Conservation (phyloP, 2,888 invertebrate species). For the Candidula unifasciata region DNA sequence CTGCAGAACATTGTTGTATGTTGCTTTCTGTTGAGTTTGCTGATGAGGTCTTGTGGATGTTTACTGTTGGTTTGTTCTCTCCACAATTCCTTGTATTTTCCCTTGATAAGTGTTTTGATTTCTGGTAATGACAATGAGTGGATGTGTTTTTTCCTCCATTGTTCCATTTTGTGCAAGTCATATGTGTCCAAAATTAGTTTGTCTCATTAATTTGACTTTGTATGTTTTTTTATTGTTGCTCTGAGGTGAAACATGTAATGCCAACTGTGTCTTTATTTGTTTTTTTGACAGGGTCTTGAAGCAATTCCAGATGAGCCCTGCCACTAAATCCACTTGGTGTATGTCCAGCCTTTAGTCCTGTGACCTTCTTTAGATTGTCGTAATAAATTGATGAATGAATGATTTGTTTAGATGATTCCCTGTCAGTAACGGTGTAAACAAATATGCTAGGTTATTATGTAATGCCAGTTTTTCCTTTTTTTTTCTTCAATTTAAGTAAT, state of each 20-base stretch:
- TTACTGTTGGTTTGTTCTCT: too few relatives aligned
- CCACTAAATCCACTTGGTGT: not conserved
- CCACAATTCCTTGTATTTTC: too few relatives aligned
- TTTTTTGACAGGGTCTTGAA: constrained; percentile 47
- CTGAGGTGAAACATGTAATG: not conserved
- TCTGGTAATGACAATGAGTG: too few relatives aligned
- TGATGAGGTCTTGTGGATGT: too few relatives aligned
- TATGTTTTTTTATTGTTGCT: not conserved
- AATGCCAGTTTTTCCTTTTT: too few relatives aligned
- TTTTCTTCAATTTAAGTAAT: too few relatives aligned
- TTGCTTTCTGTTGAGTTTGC: too few relatives aligned
- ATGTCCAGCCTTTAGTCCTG: not conserved
- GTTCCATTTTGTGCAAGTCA: not conserved
- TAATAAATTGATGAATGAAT: too few relatives aligned
- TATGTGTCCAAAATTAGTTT: not conserved
- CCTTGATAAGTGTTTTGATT: too few relatives aligned
- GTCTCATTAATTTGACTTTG: not conserved
- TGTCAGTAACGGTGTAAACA: not conserved
- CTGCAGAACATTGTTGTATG: too few relatives aligned
- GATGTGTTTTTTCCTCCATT: not conserved
- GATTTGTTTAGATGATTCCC: not conserved
- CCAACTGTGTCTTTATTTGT: not conserved
- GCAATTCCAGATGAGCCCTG: constrained; percentile 45
- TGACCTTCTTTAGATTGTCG: too few relatives aligned
- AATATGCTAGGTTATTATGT: too few relatives aligned